Conservation (phyloP, 2,113 vertebrate genomes). For the Bothrops jararaca region DNA sequence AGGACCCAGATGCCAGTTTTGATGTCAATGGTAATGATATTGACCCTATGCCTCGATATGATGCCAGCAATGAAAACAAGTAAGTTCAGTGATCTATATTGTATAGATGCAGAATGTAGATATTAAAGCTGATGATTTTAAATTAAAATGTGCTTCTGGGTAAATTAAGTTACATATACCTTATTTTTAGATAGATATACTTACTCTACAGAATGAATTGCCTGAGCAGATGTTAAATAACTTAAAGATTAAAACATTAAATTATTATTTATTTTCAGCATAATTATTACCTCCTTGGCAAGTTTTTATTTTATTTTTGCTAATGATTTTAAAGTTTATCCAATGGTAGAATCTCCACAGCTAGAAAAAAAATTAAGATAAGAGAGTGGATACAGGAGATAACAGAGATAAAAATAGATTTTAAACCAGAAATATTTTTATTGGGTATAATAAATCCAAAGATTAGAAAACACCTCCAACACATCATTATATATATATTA, state of each 20-base stretch:
- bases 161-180: constrained; percentile 24
- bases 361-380: too few relatives aligned
- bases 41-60: constrained; percentile 98
- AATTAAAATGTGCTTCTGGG: background rate
- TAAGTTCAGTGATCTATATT: constrained; percentile 70
- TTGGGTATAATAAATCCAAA: too few relatives aligned
- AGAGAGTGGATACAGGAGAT: too few relatives aligned
- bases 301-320: background rate
- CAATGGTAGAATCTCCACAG: too few relatives aligned
- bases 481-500: too few relatives aligned
- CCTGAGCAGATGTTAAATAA: background rate
- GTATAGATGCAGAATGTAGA: background rate
- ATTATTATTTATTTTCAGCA: background rate
- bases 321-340: background rate
- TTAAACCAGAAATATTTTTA: too few relatives aligned
- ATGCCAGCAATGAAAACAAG: constrained; percentile 99
- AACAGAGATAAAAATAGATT: too few relatives aligned
- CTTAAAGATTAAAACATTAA: constrained; percentile 10
- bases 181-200: background rate
- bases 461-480: too few relatives aligned
- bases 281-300: background rate
- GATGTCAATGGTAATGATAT: constrained; percentile 97
- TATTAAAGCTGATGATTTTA: constrained; percentile 6
- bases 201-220: constrained; percentile 8
- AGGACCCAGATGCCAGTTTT: constrained; percentile 95